Evolutionary conservation across 2,888 invertebrate genomes (phyloP), one percentile per base, ranked within the genome.

Genomic region (Physocephala rufipes): DNA sequence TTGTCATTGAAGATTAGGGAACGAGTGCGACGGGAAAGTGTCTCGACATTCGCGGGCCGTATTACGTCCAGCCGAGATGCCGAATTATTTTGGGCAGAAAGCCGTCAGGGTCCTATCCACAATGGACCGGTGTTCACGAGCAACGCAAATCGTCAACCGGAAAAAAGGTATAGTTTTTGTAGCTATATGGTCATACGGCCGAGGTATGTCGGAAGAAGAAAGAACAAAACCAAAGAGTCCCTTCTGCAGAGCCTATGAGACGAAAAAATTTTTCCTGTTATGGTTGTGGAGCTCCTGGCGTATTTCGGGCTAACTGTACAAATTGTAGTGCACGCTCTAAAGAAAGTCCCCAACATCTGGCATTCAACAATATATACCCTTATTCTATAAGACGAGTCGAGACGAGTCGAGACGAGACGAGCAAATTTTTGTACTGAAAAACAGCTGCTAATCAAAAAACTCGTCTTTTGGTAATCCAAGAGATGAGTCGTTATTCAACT

Each of bases 31-130:
- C 62, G 73, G 13, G 73, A 74, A 13, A 51, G 21, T 45, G n/a
- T 70, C 3, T 49, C n/a, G 16, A 62, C 71, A 4, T 73, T 70
- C 36, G 70, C 68, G 12, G 67, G 70, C 1, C 24, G 71, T 1
- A 65, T 73, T 19, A 51, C 58, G 26, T 59, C 62, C 47, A 47
- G 67, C 51, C 58, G 71, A 62, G 71, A 73, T 58, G 74, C 70
- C n/a, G 74, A 73, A 24, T 26, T 67, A 55, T 59, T 68, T 45
- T n/a, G 70, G 5, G 5, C 36, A 15, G 71, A 73, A 62, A n/a
- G 21, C 0, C 30, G 21, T 12, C 47, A 49, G 2, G 0, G 12
- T 2, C 7, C n/a, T n/a, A 19, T 19, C 5, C 13, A 24, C 2
- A 16, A 24, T 24, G 58, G 61, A n/a, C 43, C 19, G 1, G 63